These are phyloP conservation scores for Himalopsyche kuldschensis DNA, from an alignment of 2,888 invertebrate species.

Conservation along the genomic window DNA sequence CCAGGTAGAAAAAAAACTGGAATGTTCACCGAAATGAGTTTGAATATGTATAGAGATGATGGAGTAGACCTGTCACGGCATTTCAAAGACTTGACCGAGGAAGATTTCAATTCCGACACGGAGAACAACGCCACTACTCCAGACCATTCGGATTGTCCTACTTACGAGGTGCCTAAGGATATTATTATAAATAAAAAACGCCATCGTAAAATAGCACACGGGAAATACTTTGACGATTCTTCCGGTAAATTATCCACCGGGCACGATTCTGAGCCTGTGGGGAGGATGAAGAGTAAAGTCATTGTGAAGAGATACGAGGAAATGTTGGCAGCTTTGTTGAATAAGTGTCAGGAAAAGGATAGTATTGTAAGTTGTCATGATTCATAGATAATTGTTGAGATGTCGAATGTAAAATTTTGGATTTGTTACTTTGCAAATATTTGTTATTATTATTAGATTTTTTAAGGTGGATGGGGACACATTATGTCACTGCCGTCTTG, in stretches of 20 bases:
- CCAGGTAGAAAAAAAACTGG: slow-evolving; percentile 20
- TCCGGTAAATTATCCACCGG: not conserved
- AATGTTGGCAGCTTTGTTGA: slow-evolving; percentile 29
- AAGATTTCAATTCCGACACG: slow-evolving; percentile 24
- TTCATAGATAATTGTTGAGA: too few relatives aligned
- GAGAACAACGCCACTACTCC: not conserved
- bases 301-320: slow-evolving; percentile 35
- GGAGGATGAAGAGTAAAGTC: slow-evolving; percentile 15
- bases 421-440: too few relatives aligned
- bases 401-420: too few relatives aligned
- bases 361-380: slow-evolving; percentile 6
- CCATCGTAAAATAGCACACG: not conserved
- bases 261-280: not conserved
- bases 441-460: too few relatives aligned
- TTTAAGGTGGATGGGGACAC: too few relatives aligned
- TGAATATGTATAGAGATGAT: slow-evolving; percentile 29
- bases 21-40: slow-evolving; percentile 36
- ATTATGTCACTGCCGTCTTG: too few relatives aligned
- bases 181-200: not conserved
- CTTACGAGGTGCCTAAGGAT: slow-evolving; percentile 35
- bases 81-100: slow-evolving; percentile 28
- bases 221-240: not conserved
- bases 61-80: slow-evolving; percentile 34
- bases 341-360: slow-evolving; percentile 33
- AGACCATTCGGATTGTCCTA: slow-evolving; percentile 26